These are phyloP conservation scores for Sardinella longiceps DNA, from an alignment of 2,797 vertebrate genomes.

Conservation along the genomic window DNA sequence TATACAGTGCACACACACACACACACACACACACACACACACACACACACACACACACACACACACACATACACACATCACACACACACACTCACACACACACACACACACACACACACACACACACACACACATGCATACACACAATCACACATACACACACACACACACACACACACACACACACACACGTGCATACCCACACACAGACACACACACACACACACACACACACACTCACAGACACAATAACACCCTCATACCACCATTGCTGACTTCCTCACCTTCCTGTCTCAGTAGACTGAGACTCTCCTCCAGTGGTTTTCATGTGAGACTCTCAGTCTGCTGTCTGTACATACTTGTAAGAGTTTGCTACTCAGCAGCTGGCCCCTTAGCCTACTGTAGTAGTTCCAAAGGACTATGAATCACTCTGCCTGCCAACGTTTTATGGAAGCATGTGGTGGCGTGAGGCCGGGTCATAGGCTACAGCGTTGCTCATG, in stretches of 20 bases:
- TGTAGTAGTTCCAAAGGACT: too few relatives aligned
- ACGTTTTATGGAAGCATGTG: too few relatives aligned
- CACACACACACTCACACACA: too few relatives aligned
- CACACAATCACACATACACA: constrained; percentile 21
- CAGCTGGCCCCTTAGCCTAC: too few relatives aligned
- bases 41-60: neutral
- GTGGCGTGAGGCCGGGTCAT: neutral
- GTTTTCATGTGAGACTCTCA: neutral
- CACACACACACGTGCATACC: neutral
- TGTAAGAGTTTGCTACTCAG: neutral
- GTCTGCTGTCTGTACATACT: too few relatives aligned
- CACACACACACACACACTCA: constrained; percentile 23
- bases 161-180: neutral
- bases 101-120: constrained; percentile 8
- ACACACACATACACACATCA: neutral
- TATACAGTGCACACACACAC: too few relatives aligned
- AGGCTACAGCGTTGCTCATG: neutral
- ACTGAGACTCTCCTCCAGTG: too few relatives aligned
- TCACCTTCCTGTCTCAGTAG: neutral
- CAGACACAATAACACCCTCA: constrained; percentile 31
- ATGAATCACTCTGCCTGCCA: too few relatives aligned
- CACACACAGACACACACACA: neutral
- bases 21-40: neutral
- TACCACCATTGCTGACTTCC: too few relatives aligned
- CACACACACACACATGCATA: constrained; percentile 18